These are phyloP conservation scores for Leucophenga maculata DNA, from an alignment of 2,888 invertebrate genomes.

Conservation along the genomic window DNA sequence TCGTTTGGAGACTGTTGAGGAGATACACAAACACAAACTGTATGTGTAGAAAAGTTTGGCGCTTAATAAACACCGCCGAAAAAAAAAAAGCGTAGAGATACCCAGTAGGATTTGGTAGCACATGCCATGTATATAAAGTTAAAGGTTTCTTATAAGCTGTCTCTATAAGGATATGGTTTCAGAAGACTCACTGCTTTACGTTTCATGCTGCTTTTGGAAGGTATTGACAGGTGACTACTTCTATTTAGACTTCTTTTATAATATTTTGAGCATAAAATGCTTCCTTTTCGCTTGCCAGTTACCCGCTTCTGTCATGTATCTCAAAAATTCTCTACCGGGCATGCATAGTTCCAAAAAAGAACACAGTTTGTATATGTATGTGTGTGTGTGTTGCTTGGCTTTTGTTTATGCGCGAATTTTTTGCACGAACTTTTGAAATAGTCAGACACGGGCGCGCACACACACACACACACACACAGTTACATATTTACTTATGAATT, in stretches of 20 bases:
- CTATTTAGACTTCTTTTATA: too few species aligned
- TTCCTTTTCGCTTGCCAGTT: too few species aligned
- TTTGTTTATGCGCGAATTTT: constrained; percentile 1
- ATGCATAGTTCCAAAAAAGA: too few species aligned
- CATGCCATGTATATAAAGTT: too few species aligned
- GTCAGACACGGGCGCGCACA: not conserved
- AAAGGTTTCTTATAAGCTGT: too few species aligned
- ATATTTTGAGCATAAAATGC: too few species aligned
- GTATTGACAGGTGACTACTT: too few species aligned
- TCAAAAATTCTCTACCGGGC: too few species aligned
- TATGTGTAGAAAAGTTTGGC: constrained; percentile 48
- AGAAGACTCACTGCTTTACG: too few species aligned
- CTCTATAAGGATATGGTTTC: too few species aligned
- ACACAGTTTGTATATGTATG: constrained; percentile 25
- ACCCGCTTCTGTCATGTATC: too few species aligned
- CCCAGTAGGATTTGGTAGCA: not conserved
- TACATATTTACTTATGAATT: constrained; percentile 16
- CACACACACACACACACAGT: not conserved
- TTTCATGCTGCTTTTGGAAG: too few species aligned
- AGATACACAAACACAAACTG: not conserved
- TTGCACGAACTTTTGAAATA: not conserved
- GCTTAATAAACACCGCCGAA: constrained; percentile 35
- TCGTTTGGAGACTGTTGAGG: not conserved
- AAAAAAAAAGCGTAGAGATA: constrained; percentile 7
- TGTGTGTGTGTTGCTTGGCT: not conserved